Percentiles rank a stretch among this genome's conserved stretches.
phyloP scores from a whole-genome alignment of 2,888 invertebrate species.

The Volucella inanis region DNA sequence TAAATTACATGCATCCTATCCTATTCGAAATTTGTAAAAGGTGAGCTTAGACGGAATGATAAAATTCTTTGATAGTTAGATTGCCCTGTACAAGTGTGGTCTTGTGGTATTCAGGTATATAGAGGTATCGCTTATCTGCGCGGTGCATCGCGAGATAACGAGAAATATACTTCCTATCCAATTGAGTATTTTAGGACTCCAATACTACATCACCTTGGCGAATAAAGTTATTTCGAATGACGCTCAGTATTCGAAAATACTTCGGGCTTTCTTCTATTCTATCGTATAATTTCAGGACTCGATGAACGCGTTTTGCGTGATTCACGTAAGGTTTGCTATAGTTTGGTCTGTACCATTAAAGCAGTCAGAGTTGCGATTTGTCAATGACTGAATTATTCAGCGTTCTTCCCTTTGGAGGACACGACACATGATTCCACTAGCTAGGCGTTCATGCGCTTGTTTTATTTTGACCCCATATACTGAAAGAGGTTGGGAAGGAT shows the following conservation, averaged over 20 bases:
- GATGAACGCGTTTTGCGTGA: conserved; percentile 48
- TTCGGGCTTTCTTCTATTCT: conserved; percentile 40
- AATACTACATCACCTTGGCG: conserved; percentile 40
- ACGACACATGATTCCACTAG: conserved; percentile 2
- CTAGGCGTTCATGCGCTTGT: neutral
- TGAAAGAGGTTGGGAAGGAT: no score
- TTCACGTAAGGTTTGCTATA: conserved; percentile 46
- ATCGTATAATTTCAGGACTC: conserved; percentile 44
- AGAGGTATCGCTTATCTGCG: no score
- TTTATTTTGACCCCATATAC: neutral
- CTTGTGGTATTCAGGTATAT: no score
- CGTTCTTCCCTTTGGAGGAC: conserved; percentile 7
- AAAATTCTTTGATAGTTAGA: no score
- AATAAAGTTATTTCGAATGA: conserved; percentile 48
- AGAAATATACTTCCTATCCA: conserved; percentile 21
- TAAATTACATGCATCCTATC: no score
- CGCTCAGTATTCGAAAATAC: conserved; percentile 54
- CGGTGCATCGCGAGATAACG: no score
- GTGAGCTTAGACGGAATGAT: no score
- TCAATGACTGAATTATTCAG: neutral
- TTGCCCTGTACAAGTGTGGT: no score
- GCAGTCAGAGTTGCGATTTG: neutral
- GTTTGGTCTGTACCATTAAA: conserved; percentile 2
- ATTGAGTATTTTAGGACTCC: conserved; percentile 53
- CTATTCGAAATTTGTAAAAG: no score